phyloP scores from a whole-genome alignment of 1,140 invertebrate genomes.

The Caligus rogercresseyi region DNA sequence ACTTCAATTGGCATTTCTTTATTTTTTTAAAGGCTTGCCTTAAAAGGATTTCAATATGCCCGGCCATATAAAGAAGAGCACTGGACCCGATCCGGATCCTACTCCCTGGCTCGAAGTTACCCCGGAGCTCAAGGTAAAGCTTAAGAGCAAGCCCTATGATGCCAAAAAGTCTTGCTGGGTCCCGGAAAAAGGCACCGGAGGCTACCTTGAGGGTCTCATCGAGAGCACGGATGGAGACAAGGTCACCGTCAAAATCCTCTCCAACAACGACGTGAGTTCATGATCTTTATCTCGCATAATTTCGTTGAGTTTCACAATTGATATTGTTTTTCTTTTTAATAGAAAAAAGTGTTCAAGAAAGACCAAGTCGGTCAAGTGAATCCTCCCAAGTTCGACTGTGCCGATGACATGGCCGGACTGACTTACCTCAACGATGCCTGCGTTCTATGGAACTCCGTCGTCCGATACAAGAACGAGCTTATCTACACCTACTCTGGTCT shows the following conservation, averaged over 20 bases:
- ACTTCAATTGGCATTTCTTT: background rate
- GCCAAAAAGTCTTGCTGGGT: constrained; percentile 25
- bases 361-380: constrained; percentile 36
- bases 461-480: constrained; percentile 67
- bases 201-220: constrained; percentile 29
- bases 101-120: constrained; percentile 81
- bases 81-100: constrained; percentile 62
- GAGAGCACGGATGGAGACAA: constrained; percentile 23
- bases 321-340: constrained; percentile 6
- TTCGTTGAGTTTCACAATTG: background rate
- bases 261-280: constrained; percentile 55
- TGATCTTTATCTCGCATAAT: no score
- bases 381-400: constrained; percentile 37
- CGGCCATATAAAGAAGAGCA: constrained; percentile 25
- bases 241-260: constrained; percentile 56
- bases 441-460: constrained; percentile 39
- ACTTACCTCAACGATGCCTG: constrained; percentile 44
- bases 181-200: constrained; percentile 28
- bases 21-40: no score
- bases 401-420: constrained; percentile 44
- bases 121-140: constrained; percentile 65
- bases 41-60: constrained; percentile 22
- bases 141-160: constrained; percentile 43
- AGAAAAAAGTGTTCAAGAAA: constrained; percentile 30
- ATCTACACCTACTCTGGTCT: constrained; percentile 52